Evolutionary conservation across 1,140 invertebrate genomes (phyloP).

Genomic region (Parasteatoda tepidariorum): DNA sequence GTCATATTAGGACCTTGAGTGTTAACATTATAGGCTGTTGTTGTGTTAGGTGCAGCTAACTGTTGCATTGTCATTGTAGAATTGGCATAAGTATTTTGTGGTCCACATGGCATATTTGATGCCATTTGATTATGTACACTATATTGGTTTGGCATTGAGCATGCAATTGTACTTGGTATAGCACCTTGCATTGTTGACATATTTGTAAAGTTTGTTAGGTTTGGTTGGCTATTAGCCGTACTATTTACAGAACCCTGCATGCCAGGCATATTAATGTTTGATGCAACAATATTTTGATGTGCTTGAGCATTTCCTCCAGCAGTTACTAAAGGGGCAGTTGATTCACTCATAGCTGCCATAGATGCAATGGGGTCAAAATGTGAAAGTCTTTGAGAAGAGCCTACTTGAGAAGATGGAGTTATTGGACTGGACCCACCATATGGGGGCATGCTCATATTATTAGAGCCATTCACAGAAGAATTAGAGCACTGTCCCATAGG

Average conservation of each 20-base stretch:
- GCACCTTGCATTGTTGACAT: constrained; percentile 66
- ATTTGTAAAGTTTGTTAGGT: constrained; percentile 68
- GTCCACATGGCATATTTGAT: constrained; percentile 65
- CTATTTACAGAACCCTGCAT: constrained; percentile 72
- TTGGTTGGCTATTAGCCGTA: constrained; percentile 64
- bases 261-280: constrained; percentile 68
- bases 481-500: constrained; percentile 56
- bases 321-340: constrained; percentile 69
- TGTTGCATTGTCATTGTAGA: constrained; percentile 72
- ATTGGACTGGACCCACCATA: constrained; percentile 38
- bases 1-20: constrained; percentile 54
- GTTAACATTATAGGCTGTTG: constrained; percentile 62
- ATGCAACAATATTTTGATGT: constrained; percentile 65
- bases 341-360: constrained; percentile 92
- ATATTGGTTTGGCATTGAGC: constrained; percentile 36
- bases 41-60: constrained; percentile 71
- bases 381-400: constrained; percentile 64
- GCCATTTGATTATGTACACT: constrained; percentile 64
- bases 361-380: constrained; percentile 93
- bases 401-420: constrained; percentile 17
- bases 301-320: constrained; percentile 68
- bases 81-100: constrained; percentile 72
- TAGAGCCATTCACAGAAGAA: constrained; percentile 55
- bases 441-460: constrained; percentile 47
- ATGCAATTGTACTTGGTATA: constrained; percentile 39